Evolutionary conservation across 2,888 invertebrate genomes (phyloP).

Genomic region (Luperina nickerlii): DNA sequence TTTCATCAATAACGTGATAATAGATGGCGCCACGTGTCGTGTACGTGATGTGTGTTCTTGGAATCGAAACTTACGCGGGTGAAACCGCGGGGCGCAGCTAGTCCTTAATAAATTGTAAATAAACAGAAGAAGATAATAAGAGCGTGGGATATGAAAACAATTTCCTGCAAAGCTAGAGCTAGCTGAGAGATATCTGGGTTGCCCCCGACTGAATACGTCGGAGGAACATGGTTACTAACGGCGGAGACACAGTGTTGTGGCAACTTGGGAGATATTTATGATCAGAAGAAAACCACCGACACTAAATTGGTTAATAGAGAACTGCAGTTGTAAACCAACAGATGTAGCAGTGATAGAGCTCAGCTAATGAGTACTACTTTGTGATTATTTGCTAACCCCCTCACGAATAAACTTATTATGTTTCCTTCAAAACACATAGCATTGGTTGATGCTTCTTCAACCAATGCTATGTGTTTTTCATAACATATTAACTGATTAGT

Average conservation of each 20-base stretch:
- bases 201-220: conserved; percentile 8
- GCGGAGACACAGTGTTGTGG: neutral
- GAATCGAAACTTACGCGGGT: too few relatives aligned
- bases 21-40: too few relatives aligned
- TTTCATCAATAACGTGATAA: too few relatives aligned
- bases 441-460: too few relatives aligned
- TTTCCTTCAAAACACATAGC: too few relatives aligned
- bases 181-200: conserved; percentile 11
- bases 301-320: neutral
- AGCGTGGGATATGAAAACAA: neutral
- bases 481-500: too few relatives aligned
- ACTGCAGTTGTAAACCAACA: conserved; percentile 1
- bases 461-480: too few relatives aligned
- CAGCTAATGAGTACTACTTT: neutral
- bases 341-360: neutral
- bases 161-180: neutral
- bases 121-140: conserved; percentile 1
- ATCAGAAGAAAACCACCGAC: neutral
- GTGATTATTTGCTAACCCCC: neutral
- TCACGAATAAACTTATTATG: too few relatives aligned
- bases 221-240: conserved; percentile 16
- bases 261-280: conserved; percentile 11
- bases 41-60: too few relatives aligned
- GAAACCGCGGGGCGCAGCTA: too few relatives aligned
- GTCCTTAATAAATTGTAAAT: neutral